Percentiles rank a stretch among this genome's conserved stretches.
phyloP scores from a whole-genome alignment of 2,797 vertebrate genomes.

The Ptychobarbus kaznakovi region DNA sequence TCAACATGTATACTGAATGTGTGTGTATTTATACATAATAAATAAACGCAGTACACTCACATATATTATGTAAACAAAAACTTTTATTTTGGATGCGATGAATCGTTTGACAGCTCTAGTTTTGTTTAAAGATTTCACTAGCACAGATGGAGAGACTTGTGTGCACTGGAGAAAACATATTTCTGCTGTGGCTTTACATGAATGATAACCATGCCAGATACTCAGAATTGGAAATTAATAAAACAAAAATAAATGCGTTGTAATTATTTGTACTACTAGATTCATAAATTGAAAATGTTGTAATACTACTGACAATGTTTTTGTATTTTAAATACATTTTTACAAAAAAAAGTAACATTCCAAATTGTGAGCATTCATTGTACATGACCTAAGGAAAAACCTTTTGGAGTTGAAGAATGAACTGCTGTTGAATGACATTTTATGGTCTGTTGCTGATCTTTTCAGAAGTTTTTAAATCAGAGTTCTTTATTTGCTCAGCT shows the following conservation, averaged over 20 bases:
- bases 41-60: too few species aligned
- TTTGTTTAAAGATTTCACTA: background rate
- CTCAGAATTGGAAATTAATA: too few species aligned
- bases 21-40: too few species aligned
- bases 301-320: background rate
- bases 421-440: background rate
- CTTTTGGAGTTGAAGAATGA: background rate
- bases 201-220: background rate
- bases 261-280: background rate
- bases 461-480: background rate
- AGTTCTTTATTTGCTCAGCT: background rate
- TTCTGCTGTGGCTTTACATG: background rate
- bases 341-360: background rate
- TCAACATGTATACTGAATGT: too few species aligned
- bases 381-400: background rate
- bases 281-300: background rate
- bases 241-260: background rate
- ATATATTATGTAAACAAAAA: too few species aligned
- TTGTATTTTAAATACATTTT: background rate
- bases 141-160: background rate
- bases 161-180: background rate
- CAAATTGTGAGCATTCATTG: background rate
- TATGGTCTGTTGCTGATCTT: background rate
- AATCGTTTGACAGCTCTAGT: too few species aligned
- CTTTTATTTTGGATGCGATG: too few species aligned